Evolutionary conservation across 2,113 vertebrate genomes (phyloP).

Genomic region (Vulpes ferrilata): DNA sequence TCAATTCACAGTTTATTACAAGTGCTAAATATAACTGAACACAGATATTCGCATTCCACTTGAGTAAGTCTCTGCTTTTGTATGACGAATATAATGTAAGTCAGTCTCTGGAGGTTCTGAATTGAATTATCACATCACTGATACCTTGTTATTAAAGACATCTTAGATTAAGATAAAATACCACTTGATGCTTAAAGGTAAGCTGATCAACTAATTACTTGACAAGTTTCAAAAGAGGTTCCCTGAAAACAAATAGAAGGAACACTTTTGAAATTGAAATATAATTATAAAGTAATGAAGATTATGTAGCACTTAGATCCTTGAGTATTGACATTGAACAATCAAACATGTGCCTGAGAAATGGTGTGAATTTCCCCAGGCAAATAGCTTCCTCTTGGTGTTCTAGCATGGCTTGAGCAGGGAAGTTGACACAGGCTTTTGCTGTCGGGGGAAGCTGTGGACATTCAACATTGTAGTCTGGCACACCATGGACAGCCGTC

Average conservation of each 20-base stretch:
- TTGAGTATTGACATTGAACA: conserved; percentile 70
- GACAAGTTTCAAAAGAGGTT: conserved; percentile 74
- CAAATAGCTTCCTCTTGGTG: not conserved
- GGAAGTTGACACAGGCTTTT: not conserved
- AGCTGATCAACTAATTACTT: conserved; percentile 80
- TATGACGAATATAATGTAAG: conserved; percentile 71
- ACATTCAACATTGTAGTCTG: not conserved
- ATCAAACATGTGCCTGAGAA: conserved; percentile 25
- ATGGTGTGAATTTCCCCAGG: not conserved
- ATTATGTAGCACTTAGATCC: conserved; percentile 54
- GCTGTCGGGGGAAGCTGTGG: not conserved
- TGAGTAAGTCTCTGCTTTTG: conserved; percentile 70
- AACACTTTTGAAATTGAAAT: conserved; percentile 71
- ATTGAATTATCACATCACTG: conserved; percentile 77
- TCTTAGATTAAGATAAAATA: conserved; percentile 82
- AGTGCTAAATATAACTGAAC: conserved; percentile 58
- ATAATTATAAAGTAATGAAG: conserved; percentile 77
- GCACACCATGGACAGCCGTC: fast-evolving
- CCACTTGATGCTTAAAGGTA: conserved; percentile 79
- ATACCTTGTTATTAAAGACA: conserved; percentile 81
- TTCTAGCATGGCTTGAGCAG: too few species aligned
- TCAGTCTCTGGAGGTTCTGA: conserved; percentile 72
- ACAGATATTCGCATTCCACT: conserved; percentile 73
- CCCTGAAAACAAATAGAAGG: conserved; percentile 75
- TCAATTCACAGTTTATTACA: conserved; percentile 22